Base-by-base conservation (phyloP, 23 tunicate species). In the Ascidia mentula region DNA sequence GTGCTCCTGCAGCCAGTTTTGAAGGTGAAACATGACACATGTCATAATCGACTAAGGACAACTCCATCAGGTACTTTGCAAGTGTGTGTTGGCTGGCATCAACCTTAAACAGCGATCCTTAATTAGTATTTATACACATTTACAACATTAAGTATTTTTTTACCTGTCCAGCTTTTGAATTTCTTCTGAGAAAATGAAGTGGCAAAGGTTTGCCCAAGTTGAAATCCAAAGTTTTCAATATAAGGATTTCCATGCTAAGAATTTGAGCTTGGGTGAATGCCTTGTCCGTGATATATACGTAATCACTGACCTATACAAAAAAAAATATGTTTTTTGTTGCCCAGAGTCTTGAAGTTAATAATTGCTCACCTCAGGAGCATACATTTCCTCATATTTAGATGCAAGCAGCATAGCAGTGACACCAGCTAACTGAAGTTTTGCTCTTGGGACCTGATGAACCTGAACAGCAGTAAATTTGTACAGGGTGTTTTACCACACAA, bases 391-490 rank as follows among this genome's bases (percentile, higher is more conserved):
- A 75, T 96, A 96, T 73, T 96, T 96, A 31, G 88, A 87, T 7
- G 99, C 97, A 6, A 96, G 4, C 37, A 88, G 82, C 99, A 96
- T 96, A 7, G 99, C 95, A 28, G 99, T 91, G n/a, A 96, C 93
- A 37, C 99, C 99, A 72, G 78, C 92, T 32, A 96, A 73, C 42
- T 96, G 99, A 32, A 96, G 73, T 72, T 95, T 84, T 38, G 88
- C 79, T 70, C 87, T 77, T 8, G 92, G 84, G 22, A 88, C 89
- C 9, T 83, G 90, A 45, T 79, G 71, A 24, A 70, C 85, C 89
- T 84, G 46, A 26, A 70, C 0, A 36, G 32, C 28, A 53, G 65
- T 3, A 53, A n/a, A n/a, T n/a, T n/a, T n/a, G n/a, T n/a, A n/a
- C n/a, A n/a, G n/a, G n/a, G n/a, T 42, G 13, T 28, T 20, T 9